A percentile compares a stretch with the other conserved stretches of the same genome.
These are phyloP conservation scores for Anthoscopus minutus DNA, from an alignment of 2,113 vertebrate genomes.

Conservation along the genomic window DNA sequence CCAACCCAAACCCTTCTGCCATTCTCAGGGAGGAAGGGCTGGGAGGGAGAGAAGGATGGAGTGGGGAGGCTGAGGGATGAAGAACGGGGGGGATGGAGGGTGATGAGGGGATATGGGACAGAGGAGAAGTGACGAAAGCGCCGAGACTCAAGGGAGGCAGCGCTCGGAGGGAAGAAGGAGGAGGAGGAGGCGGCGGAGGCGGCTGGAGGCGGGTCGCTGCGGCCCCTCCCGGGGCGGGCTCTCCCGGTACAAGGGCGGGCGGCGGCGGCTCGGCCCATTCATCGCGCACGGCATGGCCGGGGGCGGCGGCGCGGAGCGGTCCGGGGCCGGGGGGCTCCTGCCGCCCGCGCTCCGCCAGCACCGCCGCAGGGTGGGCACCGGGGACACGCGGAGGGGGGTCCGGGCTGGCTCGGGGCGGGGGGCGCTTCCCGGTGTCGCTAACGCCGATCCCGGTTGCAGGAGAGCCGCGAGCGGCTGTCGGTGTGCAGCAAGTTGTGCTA, in stretches of 20 bases:
- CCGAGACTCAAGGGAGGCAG: fast-evolving
- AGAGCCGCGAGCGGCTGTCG: constrained; percentile 71
- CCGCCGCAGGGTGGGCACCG: constrained; percentile 3
- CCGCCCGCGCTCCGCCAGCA: constrained; percentile 29
- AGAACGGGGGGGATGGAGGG: fast-evolving
- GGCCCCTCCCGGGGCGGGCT: neutral
- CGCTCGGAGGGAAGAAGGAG: neutral
- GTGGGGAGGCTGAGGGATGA: fast-evolving
- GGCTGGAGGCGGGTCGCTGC: neutral
- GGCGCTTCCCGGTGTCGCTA: neutral
- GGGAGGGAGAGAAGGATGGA: neutral
- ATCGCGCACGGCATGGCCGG: constrained; percentile 42
- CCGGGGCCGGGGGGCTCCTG: constrained; percentile 50
- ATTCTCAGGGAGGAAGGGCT: neutral
- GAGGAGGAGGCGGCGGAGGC: neutral
- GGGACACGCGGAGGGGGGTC: fast-evolving
- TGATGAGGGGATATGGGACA: neutral
- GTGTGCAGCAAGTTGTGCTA: constrained; percentile 88
- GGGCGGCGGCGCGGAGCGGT: constrained; percentile 52
- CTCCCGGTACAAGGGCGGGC: neutral
- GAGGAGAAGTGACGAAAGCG: fast-evolving
- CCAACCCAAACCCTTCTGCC: neutral
- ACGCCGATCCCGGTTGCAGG: neutral
- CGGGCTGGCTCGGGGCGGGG: neutral
- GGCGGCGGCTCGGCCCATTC: neutral